phyloP scores from a whole-genome alignment of 2,797 vertebrate species.

The Poeciliopsis presidionis region DNA sequence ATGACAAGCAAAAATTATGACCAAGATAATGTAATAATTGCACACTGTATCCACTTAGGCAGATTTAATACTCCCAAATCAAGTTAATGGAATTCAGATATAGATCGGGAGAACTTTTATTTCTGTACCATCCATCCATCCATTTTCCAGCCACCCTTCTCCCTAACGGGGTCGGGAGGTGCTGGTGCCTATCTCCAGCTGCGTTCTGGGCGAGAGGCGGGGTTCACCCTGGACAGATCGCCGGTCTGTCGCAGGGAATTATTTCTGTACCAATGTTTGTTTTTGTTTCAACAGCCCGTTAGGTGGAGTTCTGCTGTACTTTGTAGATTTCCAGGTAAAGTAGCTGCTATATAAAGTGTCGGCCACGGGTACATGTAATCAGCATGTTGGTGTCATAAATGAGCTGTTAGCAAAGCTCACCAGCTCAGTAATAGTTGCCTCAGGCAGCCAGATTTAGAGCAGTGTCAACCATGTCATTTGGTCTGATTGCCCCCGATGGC shows the following conservation, averaged over 20 bases:
- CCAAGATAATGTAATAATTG: background rate
- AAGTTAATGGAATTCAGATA: background rate
- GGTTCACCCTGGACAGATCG: too few relatives aligned
- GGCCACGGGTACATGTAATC: slow-evolving; percentile 19
- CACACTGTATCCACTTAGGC: background rate
- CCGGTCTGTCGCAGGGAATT: too few relatives aligned
- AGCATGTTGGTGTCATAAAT: slow-evolving; percentile 39
- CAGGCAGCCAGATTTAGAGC: slow-evolving; percentile 42
- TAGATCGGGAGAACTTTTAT: too few relatives aligned
- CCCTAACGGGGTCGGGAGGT: too few relatives aligned
- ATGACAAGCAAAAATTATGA: background rate
- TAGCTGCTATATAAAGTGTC: slow-evolving; percentile 13
- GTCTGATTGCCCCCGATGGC: slow-evolving; percentile 39
- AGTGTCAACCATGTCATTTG: slow-evolving; percentile 44
- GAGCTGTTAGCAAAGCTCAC: slow-evolving; percentile 34
- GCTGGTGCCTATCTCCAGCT: too few relatives aligned
- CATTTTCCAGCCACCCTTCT: too few relatives aligned
- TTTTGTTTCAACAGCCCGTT: background rate
- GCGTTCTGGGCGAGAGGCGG: too few relatives aligned
- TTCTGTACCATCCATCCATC: too few relatives aligned
- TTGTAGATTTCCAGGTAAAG: slow-evolving; percentile 21
- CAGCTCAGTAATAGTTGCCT: slow-evolving; percentile 25
- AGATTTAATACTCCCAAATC: background rate
- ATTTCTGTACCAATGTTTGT: background rate
- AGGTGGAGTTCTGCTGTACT: background rate